Evolutionary conservation across 2,113 vertebrate species (phyloP).

Genomic region (Polyodon spathula): DNA sequence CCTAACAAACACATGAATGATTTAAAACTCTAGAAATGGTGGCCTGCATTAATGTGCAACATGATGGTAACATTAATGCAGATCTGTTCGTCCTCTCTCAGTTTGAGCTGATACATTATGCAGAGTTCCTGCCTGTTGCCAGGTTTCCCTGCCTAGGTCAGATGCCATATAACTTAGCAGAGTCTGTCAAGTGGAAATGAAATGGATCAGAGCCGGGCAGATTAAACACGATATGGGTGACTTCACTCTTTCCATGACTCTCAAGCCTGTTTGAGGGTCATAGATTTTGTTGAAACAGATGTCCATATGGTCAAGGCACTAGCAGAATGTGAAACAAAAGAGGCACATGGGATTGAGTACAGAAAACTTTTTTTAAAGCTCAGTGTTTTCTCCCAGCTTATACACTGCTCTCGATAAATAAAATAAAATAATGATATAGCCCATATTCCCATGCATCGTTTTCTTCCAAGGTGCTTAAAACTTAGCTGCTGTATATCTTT

Average conservation of each 20-base stretch:
- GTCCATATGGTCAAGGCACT: slow-evolving; percentile 38
- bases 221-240: slow-evolving; percentile 36
- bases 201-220: slow-evolving; percentile 31
- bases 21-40: too few relatives aligned
- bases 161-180: slow-evolving; percentile 33
- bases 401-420: too few relatives aligned
- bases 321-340: slow-evolving; percentile 36
- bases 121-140: slow-evolving; percentile 29
- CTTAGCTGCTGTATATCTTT: too few relatives aligned
- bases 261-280: slow-evolving; percentile 37
- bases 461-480: too few relatives aligned
- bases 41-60: slow-evolving; percentile 27
- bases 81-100: neutral
- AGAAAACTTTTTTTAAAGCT: too few relatives aligned
- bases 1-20: too few relatives aligned
- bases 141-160: slow-evolving; percentile 40
- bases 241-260: slow-evolving; percentile 47
- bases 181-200: slow-evolving; percentile 33
- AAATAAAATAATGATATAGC: too few relatives aligned
- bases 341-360: slow-evolving; percentile 25
- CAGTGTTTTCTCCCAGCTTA: too few relatives aligned
- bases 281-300: slow-evolving; percentile 38
- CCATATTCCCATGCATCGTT: too few relatives aligned
- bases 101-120: neutral
- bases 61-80: slow-evolving; percentile 33